phyloP scores from a whole-genome alignment of 1,140 invertebrate genomes.

The Drosophila takahashii region DNA sequence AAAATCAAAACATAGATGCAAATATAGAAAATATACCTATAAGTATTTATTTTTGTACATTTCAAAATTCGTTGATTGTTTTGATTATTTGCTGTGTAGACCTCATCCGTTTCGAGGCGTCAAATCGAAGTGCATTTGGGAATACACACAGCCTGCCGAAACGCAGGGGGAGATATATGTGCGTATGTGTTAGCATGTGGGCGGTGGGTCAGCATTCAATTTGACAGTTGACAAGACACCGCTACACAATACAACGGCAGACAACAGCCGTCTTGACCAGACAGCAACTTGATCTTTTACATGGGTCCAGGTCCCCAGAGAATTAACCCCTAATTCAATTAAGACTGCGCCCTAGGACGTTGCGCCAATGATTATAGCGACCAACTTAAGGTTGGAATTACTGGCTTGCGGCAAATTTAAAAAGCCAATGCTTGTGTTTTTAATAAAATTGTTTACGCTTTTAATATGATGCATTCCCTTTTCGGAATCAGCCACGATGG shows the following conservation, averaged over 20 bases:
- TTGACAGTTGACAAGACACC: constrained; percentile 68
- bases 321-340: constrained; percentile 39
- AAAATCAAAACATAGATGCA: no score
- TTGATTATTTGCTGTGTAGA: neutral
- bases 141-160: constrained; percentile 6
- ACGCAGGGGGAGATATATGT: no score
- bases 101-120: constrained; percentile 39
- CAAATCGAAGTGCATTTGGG: constrained; percentile 55
- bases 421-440: neutral
- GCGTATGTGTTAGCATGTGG: neutral
- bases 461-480: constrained; percentile 23
- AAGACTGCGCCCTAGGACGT: neutral
- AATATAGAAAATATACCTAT: no score
- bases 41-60: no score
- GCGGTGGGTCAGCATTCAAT: constrained; percentile 36
- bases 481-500: neutral
- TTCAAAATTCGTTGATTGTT: no score
- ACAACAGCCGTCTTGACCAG: constrained; percentile 6
- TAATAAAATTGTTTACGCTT: constrained; percentile 11
- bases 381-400: neutral
- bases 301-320: constrained; percentile 26
- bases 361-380: neutral
- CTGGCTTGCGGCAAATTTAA: neutral
- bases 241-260: constrained; percentile 20
- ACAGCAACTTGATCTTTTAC: constrained; percentile 18